A percentile compares a stretch with the other conserved stretches of the same genome.
Evolutionary conservation across 2,888 invertebrate genomes (phyloP).

Genomic region (Metopia argyrocephala): DNA sequence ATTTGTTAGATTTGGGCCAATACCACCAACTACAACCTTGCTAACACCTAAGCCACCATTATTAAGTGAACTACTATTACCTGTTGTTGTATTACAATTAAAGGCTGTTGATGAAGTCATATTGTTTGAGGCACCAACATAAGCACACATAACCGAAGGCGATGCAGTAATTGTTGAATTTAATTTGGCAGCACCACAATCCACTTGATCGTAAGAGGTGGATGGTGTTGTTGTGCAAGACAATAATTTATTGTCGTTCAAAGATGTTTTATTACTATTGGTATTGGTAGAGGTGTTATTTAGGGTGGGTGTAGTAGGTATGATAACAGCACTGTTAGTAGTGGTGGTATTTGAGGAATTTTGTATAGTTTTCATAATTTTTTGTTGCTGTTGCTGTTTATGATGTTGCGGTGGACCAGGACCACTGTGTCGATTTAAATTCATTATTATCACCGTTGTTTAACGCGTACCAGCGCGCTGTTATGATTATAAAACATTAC

Average conservation of each 20-base stretch:
- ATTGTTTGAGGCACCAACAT: conserved; percentile 48
- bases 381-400: conserved; percentile 10
- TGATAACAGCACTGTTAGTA: neutral
- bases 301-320: neutral
- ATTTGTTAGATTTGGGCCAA: conserved; percentile 26
- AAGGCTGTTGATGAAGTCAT: conserved; percentile 40
- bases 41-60: neutral
- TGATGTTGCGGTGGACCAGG: conserved; percentile 75
- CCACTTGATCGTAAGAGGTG: conserved; percentile 62
- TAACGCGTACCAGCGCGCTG: conserved; percentile 63
- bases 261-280: conserved; percentile 2
- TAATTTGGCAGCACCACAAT: conserved; percentile 42
- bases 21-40: conserved; percentile 35
- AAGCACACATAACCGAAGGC: conserved; percentile 48
- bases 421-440: conserved; percentile 78
- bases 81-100: conserved; percentile 28
- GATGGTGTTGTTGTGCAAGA: neutral
- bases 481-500: conserved; percentile 47
- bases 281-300: neutral
- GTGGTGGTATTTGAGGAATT: conserved; percentile 21
- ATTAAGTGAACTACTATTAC: conserved; percentile 11
- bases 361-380: conserved; percentile 60
- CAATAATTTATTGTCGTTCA: conserved; percentile 55
- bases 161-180: neutral
- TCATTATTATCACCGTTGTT: conserved; percentile 78